phyloP scores from a whole-genome alignment of 2,888 invertebrate species.

The Drosophila greeni region DNA sequence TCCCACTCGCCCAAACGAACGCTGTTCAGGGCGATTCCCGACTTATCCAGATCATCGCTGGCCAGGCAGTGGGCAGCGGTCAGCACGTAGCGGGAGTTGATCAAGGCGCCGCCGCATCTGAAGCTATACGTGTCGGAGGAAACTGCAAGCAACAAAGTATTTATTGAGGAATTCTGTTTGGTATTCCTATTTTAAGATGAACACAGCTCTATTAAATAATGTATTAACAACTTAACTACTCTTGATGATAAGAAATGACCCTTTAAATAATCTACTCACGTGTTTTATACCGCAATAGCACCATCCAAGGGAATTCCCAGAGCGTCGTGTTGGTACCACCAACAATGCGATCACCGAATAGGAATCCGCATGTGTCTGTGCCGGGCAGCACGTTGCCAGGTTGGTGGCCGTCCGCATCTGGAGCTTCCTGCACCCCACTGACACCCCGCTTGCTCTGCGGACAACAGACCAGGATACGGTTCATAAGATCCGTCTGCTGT shows the following conservation, averaged over 20 bases:
- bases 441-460: constrained; percentile 47
- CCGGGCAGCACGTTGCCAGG: constrained; percentile 77
- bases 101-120: constrained; percentile 86
- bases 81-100: constrained; percentile 82
- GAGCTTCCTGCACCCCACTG: neutral
- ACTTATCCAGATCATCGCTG: constrained; percentile 82
- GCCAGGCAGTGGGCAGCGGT: constrained; percentile 88
- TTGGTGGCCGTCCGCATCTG: constrained; percentile 1
- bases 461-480: constrained; percentile 81
- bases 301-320: constrained; percentile 83
- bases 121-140: constrained; percentile 78
- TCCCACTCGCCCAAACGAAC: constrained; percentile 79
- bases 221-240: neutral
- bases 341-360: constrained; percentile 81
- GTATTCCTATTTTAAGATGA: neutral
- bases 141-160: constrained; percentile 1
- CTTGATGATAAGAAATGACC: neutral
- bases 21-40: constrained; percentile 80
- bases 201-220: neutral
- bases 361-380: constrained; percentile 80
- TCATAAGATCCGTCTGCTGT: constrained; percentile 33
- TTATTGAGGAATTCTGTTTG: neutral
- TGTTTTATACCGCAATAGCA: constrained; percentile 79
- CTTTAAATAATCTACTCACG: constrained; percentile 54
- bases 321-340: constrained; percentile 82